Evolutionary conservation across 2,888 invertebrate species (phyloP).

Genomic region (Rhopalosiphum nymphaeae): DNA sequence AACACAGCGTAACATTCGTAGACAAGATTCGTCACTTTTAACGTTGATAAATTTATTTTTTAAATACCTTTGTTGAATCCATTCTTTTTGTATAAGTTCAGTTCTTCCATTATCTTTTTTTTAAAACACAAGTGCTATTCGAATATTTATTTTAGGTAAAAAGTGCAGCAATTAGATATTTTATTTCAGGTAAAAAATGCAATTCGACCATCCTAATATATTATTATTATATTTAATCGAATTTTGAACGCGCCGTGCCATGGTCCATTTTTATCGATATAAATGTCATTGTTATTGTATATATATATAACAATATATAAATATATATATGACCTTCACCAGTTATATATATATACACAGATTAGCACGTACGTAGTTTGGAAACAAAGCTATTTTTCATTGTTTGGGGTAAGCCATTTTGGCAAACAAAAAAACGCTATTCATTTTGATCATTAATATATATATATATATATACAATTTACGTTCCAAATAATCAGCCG

Average conservation of each 20-base stretch:
- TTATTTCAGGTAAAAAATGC: no score
- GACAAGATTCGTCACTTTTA: no score
- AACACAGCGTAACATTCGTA: no score
- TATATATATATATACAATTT: background rate
- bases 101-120: no score
- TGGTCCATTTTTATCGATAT: background rate
- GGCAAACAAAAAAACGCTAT: conserved; percentile 10
- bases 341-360: background rate
- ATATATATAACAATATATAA: background rate
- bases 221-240: background rate
- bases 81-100: no score
- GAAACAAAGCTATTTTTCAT: conserved; percentile 22
- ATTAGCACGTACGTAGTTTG: background rate
- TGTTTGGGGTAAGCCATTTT: conserved; percentile 9
- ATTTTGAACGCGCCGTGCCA: background rate
- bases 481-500: background rate
- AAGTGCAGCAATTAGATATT: no score
- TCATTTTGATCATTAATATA: conserved; percentile 1
- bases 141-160: no score
- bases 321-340: background rate
- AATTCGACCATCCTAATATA: no score
- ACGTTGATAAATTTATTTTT: no score
- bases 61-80: no score
- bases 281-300: background rate
- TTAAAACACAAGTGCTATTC: no score